Evolutionary conservation across 2,888 invertebrate genomes (phyloP).

Genomic region (Xylota segnis): DNA sequence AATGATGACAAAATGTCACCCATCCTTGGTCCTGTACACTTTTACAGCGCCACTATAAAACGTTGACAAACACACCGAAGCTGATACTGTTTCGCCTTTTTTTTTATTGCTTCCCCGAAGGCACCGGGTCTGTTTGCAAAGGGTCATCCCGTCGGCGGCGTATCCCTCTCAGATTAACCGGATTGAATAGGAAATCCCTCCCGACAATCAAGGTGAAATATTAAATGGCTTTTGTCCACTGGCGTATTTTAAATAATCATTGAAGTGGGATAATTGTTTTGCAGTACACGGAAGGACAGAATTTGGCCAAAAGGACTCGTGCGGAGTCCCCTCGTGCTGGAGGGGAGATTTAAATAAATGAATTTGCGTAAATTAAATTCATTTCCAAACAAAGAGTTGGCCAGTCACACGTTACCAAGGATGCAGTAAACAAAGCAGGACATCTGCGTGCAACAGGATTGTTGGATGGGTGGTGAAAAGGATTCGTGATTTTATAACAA

Average conservation of each 20-base stretch:
- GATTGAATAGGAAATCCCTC: slow-evolving; percentile 36
- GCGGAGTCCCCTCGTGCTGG: slow-evolving; percentile 17
- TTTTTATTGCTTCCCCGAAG: neutral
- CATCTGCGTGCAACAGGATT: slow-evolving; percentile 12
- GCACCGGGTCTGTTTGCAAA: slow-evolving; percentile 11
- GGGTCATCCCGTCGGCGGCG: slow-evolving; percentile 3
- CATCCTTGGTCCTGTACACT: neutral
- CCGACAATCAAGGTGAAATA: slow-evolving; percentile 40
- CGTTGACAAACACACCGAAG: slow-evolving; percentile 26
- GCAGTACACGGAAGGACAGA: neutral
- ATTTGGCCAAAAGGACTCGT: neutral
- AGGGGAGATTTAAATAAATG: slow-evolving; percentile 23
- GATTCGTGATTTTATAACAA: slow-evolving; percentile 26
- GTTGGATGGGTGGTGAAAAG: neutral
- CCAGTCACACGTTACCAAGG: neutral
- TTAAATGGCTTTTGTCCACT: slow-evolving; percentile 18
- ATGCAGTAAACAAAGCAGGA: neutral
- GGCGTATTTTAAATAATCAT: neutral
- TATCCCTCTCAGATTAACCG: slow-evolving; percentile 21
- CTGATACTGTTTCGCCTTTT: neutral
- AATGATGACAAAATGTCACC: slow-evolving; percentile 38
- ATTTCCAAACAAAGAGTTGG: slow-evolving; percentile 13
- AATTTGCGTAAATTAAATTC: slow-evolving; percentile 8
- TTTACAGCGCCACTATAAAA: slow-evolving; percentile 4
- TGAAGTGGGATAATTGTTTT: slow-evolving; percentile 13